Percentiles rank a stretch among this genome's conserved stretches.
These are phyloP conservation scores for Anoura caudifer DNA, from an alignment of 2,113 vertebrate genomes.

Conservation along the genomic window DNA sequence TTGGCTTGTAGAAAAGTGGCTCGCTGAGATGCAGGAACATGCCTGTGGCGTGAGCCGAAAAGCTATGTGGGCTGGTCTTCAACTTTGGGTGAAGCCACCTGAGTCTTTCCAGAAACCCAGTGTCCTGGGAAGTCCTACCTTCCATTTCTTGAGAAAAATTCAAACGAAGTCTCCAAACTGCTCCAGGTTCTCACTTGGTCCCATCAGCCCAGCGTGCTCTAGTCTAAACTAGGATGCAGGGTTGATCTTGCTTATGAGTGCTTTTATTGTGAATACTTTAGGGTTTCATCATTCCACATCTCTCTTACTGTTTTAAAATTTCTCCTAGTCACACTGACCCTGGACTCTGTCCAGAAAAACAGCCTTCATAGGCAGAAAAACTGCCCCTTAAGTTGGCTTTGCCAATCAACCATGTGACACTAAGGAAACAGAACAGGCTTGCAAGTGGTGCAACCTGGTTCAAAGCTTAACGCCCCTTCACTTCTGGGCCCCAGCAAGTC, in stretches of 20 bases:
- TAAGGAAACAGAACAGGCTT: not conserved
- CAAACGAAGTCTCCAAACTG: no score
- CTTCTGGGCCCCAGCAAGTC: not conserved
- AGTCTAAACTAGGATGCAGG: accelerated
- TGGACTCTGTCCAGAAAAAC: not conserved
- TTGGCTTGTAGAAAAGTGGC: not conserved
- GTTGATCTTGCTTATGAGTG: not conserved
- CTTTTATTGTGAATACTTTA: not conserved
- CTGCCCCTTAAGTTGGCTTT: not conserved
- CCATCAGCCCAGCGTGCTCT: accelerated
- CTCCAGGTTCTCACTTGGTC: not conserved
- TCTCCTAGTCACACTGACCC: not conserved
- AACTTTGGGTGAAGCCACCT: not conserved
- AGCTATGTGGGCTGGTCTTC: not conserved
- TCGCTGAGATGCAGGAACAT: conserved; percentile 22
- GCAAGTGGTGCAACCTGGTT: no score
- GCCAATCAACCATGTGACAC: not conserved
- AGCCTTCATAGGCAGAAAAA: not conserved
- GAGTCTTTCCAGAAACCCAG: not conserved
- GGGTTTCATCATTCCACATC: not conserved
- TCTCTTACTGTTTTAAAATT: not conserved
- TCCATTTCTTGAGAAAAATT: not conserved
- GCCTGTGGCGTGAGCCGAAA: not conserved
- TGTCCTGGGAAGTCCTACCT: not conserved
- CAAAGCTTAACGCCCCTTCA: not conserved